Base-by-base conservation (phyloP, 2,888 invertebrate species). In the Vandiemenella viatica region DNA sequence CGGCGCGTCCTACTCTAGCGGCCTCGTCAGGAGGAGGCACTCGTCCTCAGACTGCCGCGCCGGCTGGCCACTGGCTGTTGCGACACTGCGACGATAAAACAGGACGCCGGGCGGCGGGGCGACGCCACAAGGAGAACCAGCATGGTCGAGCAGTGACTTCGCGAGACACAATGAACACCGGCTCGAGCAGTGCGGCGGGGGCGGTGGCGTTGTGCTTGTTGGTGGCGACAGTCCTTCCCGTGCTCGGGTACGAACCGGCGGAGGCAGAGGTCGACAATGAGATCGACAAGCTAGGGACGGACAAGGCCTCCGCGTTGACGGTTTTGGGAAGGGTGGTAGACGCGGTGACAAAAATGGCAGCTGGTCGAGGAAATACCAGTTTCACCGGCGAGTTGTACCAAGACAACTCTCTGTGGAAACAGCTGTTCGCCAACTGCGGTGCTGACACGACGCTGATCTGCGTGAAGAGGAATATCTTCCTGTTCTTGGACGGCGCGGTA, bases 401-500 rank as follows among this genome's bases (percentile, higher is more conserved):
- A 19, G 78, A 78, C 44, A 83, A 83, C 55, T 69, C 73, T 53
- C 67, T 87, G 45, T 86, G 86, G 86, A 77, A 77, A 56, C 77
- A 77, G 50, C 72, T 88, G 53, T 70, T 85, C 47, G 76, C 74
- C 53, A 79, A 85, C 60, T 88, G 87, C 61, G 73, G 74, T 42
- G 69, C 67, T 10, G 70, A 72, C 46, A 78, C 83, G 16, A 73
- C 81, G 52, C 71, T 82, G 60, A 75, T 77, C 55, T 88, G 88
- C 62, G 78, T 88, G 49, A 83, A 84, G 59, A 81, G 79, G 59
- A 84, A 81, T 60, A 77, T 86, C 23, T 82, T 80, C 60, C 68
- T 72, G n/a, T 87, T 81, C 59, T 65, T 88, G 53, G 77, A 81
- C 56, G 72, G 75, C 22, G 77, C 77, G 20, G 68, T 88, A 46